Evolutionary conservation across 2,888 invertebrate species (phyloP).

Genomic region (Scaptomyza tumidula): DNA sequence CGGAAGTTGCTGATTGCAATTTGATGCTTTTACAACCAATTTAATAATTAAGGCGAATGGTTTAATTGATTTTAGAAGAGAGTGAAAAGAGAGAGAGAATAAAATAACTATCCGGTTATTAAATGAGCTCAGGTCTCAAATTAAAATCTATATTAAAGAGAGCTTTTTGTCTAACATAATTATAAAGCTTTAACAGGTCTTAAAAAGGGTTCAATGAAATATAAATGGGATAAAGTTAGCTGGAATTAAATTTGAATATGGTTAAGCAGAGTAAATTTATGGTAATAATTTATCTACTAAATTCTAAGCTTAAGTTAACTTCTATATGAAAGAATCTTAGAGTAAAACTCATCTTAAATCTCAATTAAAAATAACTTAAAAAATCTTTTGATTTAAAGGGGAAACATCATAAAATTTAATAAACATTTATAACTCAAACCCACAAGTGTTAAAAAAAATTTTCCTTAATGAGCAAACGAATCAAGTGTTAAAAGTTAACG

Average conservation of each 20-base stretch:
- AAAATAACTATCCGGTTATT: conserved; percentile 34
- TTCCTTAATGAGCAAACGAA: conserved; percentile 12
- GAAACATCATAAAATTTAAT: neutral
- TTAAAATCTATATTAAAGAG: conserved; percentile 8
- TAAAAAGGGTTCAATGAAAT: neutral
- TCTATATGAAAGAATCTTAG: neutral
- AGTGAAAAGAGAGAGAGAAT: neutral
- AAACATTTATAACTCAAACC: neutral
- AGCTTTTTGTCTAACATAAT: conserved; percentile 25
- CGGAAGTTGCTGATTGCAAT: conserved; percentile 54
- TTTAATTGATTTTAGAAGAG: conserved; percentile 55
- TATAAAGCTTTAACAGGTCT: neutral
- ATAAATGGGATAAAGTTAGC: too few species aligned
- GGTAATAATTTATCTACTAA: neutral
- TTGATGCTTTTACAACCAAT: conserved; percentile 43
- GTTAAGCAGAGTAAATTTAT: too few species aligned
- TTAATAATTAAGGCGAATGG: conserved; percentile 47
- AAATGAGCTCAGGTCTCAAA: conserved; percentile 1
- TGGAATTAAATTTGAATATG: too few species aligned
- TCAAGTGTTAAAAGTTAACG: conserved; percentile 43
- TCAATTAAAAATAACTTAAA: neutral
- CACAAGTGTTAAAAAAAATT: conserved; percentile 7
- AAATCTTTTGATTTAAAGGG: neutral
- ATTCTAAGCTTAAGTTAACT: neutral
- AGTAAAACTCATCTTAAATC: neutral